Evolutionary conservation across 2,888 invertebrate genomes (phyloP).

Genomic region (Epistrophe grossulariae): DNA sequence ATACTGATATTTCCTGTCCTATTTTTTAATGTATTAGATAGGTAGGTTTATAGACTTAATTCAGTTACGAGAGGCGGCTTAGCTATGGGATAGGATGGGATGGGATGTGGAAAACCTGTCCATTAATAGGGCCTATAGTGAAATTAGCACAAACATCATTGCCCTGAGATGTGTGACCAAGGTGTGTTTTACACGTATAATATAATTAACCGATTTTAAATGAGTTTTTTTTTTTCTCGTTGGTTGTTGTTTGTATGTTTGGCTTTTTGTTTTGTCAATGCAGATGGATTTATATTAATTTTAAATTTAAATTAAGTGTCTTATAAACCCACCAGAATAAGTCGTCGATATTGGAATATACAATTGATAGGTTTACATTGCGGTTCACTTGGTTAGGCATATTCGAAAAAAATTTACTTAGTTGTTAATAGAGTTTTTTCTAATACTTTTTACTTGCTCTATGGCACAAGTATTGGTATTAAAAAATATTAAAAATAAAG

Average conservation of each 20-base stretch:
- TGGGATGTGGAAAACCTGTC: slow-evolving; percentile 14
- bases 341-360: neutral
- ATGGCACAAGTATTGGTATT: too few relatives aligned
- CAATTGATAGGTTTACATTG: neutral
- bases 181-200: slow-evolving; percentile 31
- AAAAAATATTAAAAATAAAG: too few relatives aligned
- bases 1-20: slow-evolving; percentile 55
- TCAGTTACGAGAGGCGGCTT: neutral
- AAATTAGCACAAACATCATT: slow-evolving; percentile 54
- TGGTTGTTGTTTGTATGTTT: neutral
- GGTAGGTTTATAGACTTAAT: slow-evolving; percentile 25
- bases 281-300: slow-evolving; percentile 50
- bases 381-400: neutral
- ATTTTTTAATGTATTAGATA: slow-evolving; percentile 11
- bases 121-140: slow-evolving; percentile 5
- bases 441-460: too few relatives aligned
- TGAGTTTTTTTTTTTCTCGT: neutral
- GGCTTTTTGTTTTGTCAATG: slow-evolving; percentile 43
- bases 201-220: slow-evolving; percentile 55
- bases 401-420: neutral
- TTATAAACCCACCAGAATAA: slow-evolving; percentile 13
- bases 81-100: neutral
- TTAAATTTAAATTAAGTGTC: slow-evolving; percentile 36
- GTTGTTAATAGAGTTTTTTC: too few relatives aligned
- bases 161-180: slow-evolving; percentile 30